phyloP scores from a whole-genome alignment of 2,797 vertebrate species.

The Iguana delicatissima region DNA sequence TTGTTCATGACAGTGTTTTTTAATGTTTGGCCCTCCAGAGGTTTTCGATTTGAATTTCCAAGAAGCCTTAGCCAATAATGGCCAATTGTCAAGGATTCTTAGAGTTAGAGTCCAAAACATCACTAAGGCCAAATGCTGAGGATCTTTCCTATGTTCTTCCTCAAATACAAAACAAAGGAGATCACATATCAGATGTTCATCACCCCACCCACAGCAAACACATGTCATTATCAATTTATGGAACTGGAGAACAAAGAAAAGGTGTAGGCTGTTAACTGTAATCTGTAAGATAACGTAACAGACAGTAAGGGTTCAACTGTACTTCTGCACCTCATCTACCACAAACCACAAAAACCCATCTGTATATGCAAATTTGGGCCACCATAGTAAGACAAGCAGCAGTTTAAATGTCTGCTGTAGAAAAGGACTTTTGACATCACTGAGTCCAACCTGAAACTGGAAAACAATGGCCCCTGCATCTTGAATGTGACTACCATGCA shows the following conservation, averaged over 20 bases:
- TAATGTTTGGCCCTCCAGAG: too few species aligned
- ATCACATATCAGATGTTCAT: neutral
- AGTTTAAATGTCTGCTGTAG: neutral
- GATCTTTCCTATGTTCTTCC: neutral
- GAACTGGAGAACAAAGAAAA: neutral
- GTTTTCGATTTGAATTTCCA: too few species aligned
- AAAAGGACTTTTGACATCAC: conserved; percentile 31
- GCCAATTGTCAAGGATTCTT: too few species aligned
- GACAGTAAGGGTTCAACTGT: neutral
- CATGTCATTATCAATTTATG: neutral
- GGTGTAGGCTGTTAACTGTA: neutral
- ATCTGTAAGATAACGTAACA: neutral
- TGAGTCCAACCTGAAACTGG: conserved; percentile 43
- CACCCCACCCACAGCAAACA: neutral
- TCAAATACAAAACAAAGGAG: neutral
- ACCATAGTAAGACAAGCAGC: neutral
- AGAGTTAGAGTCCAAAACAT: too few species aligned
- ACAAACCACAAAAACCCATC: conserved; percentile 1
- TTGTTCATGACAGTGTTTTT: too few species aligned
- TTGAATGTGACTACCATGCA: conserved; percentile 60
- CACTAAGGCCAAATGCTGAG: too few species aligned
- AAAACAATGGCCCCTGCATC: conserved; percentile 55
- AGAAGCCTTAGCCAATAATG: too few species aligned
- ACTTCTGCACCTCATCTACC: neutral
- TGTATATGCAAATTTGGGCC: neutral